Evolutionary conservation across 2,888 invertebrate genomes (phyloP).

Genomic region (Unio delphinus): DNA sequence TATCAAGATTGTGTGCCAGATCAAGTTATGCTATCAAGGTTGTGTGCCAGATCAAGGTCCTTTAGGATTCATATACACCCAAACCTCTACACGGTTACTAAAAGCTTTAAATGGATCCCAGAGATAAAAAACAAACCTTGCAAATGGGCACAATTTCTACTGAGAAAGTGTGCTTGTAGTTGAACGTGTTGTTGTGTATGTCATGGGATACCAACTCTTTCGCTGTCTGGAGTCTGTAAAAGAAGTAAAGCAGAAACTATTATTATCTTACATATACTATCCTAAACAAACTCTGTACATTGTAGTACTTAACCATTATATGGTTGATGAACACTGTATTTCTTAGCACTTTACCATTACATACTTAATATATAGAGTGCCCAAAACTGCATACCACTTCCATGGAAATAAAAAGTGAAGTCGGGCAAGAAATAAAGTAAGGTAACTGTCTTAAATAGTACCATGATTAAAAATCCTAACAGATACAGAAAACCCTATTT

Average conservation of each 20-base stretch:
- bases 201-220: conserved; percentile 98
- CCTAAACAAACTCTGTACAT: no score
- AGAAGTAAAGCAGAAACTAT: background rate
- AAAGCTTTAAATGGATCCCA: background rate
- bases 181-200: conserved; percentile 94
- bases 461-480: no score
- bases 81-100: background rate
- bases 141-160: conserved; percentile 97
- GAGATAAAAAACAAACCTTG: conserved; percentile 80
- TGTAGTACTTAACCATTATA: no score
- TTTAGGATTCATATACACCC: background rate
- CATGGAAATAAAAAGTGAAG: no score
- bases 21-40: background rate
- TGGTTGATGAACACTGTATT: no score
- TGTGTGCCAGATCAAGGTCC: background rate
- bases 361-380: no score
- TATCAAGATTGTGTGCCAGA: background rate
- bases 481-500: no score
- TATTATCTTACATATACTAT: no score
- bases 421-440: no score
- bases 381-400: no score
- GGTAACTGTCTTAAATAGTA: no score
- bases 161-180: conserved; percentile 93
- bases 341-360: no score
- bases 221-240: conserved; percentile 82